These are phyloP conservation scores for Psettodes erumei DNA, from an alignment of 2,113 vertebrate species.

Conservation along the genomic window DNA sequence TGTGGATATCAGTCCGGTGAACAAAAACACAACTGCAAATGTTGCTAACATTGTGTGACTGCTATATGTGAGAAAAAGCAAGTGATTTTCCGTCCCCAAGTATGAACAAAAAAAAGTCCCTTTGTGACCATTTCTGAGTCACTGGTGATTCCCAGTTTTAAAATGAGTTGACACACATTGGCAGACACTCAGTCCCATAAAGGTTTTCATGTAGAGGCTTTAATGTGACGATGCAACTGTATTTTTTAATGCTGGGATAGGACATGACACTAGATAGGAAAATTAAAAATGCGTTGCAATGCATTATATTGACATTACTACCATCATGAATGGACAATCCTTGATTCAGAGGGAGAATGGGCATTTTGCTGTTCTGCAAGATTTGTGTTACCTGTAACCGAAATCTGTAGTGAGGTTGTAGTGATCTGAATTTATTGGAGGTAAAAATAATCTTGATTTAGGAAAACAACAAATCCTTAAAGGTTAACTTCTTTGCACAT, in stretches of 20 bases:
- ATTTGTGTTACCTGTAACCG: neutral
- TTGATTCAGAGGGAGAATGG: too few species aligned
- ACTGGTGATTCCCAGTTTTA: neutral
- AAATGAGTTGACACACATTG: too few species aligned
- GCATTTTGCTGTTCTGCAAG: neutral
- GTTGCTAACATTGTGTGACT: neutral
- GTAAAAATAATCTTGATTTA: neutral
- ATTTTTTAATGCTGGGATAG: too few species aligned
- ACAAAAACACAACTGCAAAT: too few species aligned
- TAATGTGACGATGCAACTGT: too few species aligned
- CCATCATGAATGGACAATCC: too few species aligned
- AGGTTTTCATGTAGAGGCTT: too few species aligned
- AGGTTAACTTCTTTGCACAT: neutral
- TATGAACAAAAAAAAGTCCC: neutral
- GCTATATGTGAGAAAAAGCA: neutral
- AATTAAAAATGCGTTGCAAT: too few species aligned
- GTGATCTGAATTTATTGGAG: neutral
- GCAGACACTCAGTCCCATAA: too few species aligned
- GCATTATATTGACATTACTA: too few species aligned
- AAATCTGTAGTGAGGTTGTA: neutral
- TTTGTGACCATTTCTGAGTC: neutral
- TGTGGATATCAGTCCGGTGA: too few species aligned
- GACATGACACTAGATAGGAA: too few species aligned
- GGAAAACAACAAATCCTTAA: neutral
- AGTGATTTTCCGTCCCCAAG: neutral